Conservation (phyloP, 2,888 invertebrate genomes). For the Apotomis betuletana region DNA sequence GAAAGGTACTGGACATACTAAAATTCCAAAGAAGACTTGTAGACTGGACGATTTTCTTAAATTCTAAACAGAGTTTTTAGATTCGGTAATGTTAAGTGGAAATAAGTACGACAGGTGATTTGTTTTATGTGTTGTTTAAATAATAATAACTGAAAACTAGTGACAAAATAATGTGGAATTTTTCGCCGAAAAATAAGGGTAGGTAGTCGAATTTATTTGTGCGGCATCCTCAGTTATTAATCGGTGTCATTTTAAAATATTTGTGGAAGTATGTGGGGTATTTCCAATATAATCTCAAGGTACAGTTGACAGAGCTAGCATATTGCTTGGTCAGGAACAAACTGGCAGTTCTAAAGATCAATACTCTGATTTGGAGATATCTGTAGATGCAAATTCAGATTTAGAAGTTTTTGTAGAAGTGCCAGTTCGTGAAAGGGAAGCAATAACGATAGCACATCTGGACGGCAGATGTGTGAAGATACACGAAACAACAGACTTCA, state of each 20-base stretch:
- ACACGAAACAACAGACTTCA: slow-evolving; percentile 80
- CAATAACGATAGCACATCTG: slow-evolving; percentile 77
- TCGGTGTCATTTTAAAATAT: slow-evolving; percentile 21
- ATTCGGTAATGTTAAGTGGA: not conserved
- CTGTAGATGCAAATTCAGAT: not conserved
- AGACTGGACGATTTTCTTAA: not conserved
- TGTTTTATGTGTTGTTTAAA: slow-evolving; percentile 9
- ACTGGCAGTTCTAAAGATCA: slow-evolving; percentile 69
- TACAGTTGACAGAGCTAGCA: slow-evolving; percentile 67
- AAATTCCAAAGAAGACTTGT: too few species aligned
- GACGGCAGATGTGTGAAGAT: slow-evolving; percentile 80
- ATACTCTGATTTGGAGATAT: not conserved
- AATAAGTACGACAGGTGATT: slow-evolving; percentile 2
- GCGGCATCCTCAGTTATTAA: slow-evolving; percentile 23
- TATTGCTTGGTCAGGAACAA: slow-evolving; percentile 63
- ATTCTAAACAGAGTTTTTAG: not conserved
- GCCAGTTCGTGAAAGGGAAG: slow-evolving; percentile 77
- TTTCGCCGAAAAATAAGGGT: not conserved
- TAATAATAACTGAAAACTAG: not conserved
- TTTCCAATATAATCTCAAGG: slow-evolving; percentile 51
- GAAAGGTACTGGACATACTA: slow-evolving; percentile 8
- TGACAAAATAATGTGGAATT: not conserved
- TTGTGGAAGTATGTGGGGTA: slow-evolving; percentile 32
- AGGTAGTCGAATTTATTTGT: slow-evolving; percentile 14
- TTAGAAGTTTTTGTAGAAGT: slow-evolving; percentile 57